Evolutionary conservation across 37 sponge, comb jelly and placozoan species (phyloP).

Genomic region (Eunapius fragilis): DNA sequence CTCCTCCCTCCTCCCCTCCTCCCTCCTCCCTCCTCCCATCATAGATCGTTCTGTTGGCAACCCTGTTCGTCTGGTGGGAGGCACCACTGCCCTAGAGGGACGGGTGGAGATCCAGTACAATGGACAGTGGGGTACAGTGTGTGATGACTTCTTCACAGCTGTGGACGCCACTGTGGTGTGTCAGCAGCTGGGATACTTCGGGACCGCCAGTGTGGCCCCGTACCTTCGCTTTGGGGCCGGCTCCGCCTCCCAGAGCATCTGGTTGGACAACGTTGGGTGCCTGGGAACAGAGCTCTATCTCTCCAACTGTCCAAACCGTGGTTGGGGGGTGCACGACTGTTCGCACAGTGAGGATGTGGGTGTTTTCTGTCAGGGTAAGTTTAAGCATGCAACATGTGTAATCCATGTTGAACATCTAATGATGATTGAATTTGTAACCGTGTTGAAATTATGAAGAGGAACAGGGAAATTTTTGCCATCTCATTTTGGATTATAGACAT

Average conservation of each 20-base stretch:
- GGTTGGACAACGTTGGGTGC: slow-evolving; percentile 49
- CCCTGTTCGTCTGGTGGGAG: slow-evolving; percentile 1
- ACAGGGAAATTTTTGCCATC: too few species aligned
- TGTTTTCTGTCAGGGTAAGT: slow-evolving; percentile 4
- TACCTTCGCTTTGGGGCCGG: slow-evolving; percentile 8
- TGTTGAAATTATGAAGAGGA: too few species aligned
- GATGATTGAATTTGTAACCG: too few species aligned
- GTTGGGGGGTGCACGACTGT: slow-evolving; percentile 41
- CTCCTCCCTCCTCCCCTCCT: slow-evolving; percentile 5
- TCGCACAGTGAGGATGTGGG: slow-evolving; percentile 60
- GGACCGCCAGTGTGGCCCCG: neutral
- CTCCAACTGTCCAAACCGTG: slow-evolving; percentile 10
- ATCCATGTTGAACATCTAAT: too few species aligned
- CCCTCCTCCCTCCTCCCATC: slow-evolving; percentile 8
- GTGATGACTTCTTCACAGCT: slow-evolving; percentile 38
- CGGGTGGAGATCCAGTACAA: slow-evolving; percentile 38
- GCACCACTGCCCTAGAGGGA: neutral
- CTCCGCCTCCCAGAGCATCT: slow-evolving; percentile 6
- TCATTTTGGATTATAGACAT: too few species aligned
- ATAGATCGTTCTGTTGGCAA: neutral
- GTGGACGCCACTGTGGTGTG: slow-evolving; percentile 46
- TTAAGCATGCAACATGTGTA: neutral
- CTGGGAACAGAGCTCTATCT: slow-evolving; percentile 27
- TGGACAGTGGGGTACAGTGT: slow-evolving; percentile 61
- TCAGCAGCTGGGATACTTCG: slow-evolving; percentile 36